Base-by-base conservation (phyloP, 2,797 vertebrate genomes). In the Rhynchonycteris naso region DNA sequence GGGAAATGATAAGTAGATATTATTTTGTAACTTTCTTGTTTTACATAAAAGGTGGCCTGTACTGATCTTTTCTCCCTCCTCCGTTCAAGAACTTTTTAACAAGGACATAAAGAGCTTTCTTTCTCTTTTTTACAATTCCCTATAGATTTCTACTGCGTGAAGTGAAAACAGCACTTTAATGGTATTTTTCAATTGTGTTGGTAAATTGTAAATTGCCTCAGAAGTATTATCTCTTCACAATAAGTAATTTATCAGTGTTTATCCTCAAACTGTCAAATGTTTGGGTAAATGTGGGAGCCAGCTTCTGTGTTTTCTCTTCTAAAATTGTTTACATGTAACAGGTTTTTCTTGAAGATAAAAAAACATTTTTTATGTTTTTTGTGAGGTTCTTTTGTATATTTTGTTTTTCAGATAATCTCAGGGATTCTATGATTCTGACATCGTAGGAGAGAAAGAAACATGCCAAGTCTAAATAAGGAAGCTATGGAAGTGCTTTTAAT, bases 321-420 rank as follows among this genome's bases (percentile, higher is more conserved):
- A 91, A 66, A 71, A 75, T 61, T 58, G 52, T 59, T 88, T 94
- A 33, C 47, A 84, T 58, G 5, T 66, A n/a, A 52, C 80, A 65
- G 66, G 80, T 88, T 97, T 95, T 91, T 76, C 92, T 90, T 90
- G 22, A 74, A 88, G 72, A 90, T 92, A 76, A 93, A 83, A 83
- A 52, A 87, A 30, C 28, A 80, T 82, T 75, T 79, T 61, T 87
- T 33, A 28, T 78, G 18, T 82, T 83, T 12, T 86, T 66, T 86
- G 75, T 66, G 43, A 7, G 43, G 43, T 68, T 33, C 65, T 78
- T 61, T 43, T 61, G 59, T 81, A 56, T 59, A 80, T 56, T 69
- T 56, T 63, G 21, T 58, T 79, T 93, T 91, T 50, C 47, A 30
- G 69, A 87, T 96, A 83, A 95, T 87, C 87, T 95, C 93, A 93